Evolutionary conservation across 2,888 invertebrate species (phyloP).

Genomic region (Hoplodrina ambigua): DNA sequence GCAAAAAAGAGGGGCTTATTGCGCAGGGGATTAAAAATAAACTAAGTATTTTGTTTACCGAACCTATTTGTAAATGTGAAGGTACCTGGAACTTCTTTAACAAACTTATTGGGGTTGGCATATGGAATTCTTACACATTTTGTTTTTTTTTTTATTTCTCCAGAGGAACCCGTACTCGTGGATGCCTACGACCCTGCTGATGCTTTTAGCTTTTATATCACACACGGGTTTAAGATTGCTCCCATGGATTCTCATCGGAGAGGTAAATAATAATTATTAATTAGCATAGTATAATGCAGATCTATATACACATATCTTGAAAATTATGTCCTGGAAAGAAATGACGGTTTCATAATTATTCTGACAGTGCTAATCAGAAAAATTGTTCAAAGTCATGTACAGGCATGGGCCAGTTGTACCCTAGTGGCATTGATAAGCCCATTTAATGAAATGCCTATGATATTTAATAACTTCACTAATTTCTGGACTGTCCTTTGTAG

Average conservation of each 20-base stretch:
- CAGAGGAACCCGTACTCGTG: constrained; percentile 90
- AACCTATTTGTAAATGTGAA: too few species aligned
- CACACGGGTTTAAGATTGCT: constrained; percentile 93
- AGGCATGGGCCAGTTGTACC: too few species aligned
- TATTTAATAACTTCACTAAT: not conserved
- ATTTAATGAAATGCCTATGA: not conserved
- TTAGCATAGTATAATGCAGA: not conserved
- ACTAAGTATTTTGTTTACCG: too few species aligned
- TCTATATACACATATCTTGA: too few species aligned
- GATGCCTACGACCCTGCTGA: constrained; percentile 92
- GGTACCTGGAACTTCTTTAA: not conserved
- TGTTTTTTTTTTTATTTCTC: constrained; percentile 56
- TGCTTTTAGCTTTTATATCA: constrained; percentile 92
- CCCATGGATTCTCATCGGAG: constrained; percentile 95
- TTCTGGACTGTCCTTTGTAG: constrained; percentile 70
- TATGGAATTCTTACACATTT: not conserved
- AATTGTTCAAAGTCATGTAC: not conserved
- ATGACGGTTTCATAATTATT: not conserved
- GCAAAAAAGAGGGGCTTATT: too few species aligned
- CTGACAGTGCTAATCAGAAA: not conserved
- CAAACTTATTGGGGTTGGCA: not conserved
- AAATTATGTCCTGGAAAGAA: too few species aligned
- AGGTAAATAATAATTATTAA: constrained; percentile 84
- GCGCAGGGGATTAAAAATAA: too few species aligned
- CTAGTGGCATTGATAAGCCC: too few species aligned